Percentiles rank a stretch among this genome's conserved stretches.
These are phyloP conservation scores for Alligator sinensis DNA, from an alignment of 2,113 vertebrate species.

Conservation along the genomic window DNA sequence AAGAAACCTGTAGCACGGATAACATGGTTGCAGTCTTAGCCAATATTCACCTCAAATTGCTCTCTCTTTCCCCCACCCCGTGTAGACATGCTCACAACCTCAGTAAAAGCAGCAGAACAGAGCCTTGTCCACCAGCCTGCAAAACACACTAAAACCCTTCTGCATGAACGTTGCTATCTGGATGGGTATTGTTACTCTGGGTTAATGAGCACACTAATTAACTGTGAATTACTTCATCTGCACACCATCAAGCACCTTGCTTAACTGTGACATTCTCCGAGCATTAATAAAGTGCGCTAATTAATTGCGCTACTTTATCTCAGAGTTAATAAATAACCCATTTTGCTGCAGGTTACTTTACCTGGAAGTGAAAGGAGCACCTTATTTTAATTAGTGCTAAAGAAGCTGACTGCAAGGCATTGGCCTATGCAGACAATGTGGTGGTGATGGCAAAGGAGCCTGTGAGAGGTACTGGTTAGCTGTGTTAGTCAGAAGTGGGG, in stretches of 20 bases:
- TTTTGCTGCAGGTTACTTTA: neutral
- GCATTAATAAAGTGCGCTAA: slow-evolving; percentile 20
- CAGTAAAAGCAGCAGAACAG: accelerated
- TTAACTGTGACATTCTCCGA: slow-evolving; percentile 33
- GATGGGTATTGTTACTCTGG: neutral
- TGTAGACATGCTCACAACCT: neutral
- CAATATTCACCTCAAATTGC: neutral
- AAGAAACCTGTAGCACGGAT: neutral
- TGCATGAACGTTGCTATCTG: neutral
- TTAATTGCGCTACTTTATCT: slow-evolving; percentile 27
- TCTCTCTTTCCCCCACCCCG: neutral
- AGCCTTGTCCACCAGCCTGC: neutral
- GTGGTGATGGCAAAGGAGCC: neutral
- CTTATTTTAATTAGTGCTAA: slow-evolving; percentile 27
- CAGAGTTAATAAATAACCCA: slow-evolving; percentile 40
- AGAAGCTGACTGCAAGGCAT: neutral
- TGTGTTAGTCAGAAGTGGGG: neutral
- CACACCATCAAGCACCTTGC: slow-evolving; percentile 17
- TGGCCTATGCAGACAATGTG: neutral
- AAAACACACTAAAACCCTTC: neutral
- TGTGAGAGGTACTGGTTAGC: neutral
- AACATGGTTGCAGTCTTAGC: neutral
- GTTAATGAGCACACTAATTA: slow-evolving; percentile 27
- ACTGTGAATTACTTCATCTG: slow-evolving; percentile 23
- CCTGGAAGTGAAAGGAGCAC: slow-evolving; percentile 16